Evolutionary conservation across 2,888 invertebrate genomes (phyloP).

Genomic region (Spisula subtruncata): DNA sequence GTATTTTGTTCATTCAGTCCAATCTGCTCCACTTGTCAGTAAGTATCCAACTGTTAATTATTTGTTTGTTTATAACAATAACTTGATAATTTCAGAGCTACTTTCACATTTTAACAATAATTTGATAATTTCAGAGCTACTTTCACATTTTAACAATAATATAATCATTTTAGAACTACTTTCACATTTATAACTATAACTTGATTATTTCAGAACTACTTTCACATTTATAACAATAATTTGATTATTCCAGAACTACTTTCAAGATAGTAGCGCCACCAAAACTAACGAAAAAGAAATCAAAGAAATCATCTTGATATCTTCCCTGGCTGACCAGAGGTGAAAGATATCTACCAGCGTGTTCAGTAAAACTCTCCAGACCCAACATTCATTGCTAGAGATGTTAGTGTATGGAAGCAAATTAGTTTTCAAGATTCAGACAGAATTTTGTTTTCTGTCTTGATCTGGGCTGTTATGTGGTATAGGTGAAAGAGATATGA

Average conservation of each 20-base stretch:
- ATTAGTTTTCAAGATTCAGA: too few species aligned
- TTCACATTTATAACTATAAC: too few species aligned
- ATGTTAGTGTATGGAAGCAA: too few species aligned
- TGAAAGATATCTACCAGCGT: neutral
- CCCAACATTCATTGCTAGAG: too few species aligned
- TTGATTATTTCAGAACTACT: slow-evolving; percentile 90
- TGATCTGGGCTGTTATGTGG: too few species aligned
- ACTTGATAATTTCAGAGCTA: slow-evolving; percentile 89
- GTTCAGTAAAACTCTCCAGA: neutral
- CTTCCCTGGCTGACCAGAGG: neutral
- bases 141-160: too few species aligned
- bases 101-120: too few species aligned
- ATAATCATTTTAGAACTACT: slow-evolving; percentile 90
- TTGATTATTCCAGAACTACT: slow-evolving; percentile 91
- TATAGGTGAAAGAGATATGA: too few species aligned
- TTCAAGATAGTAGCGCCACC: slow-evolving; percentile 96
- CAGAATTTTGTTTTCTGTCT: too few species aligned
- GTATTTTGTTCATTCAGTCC: slow-evolving; percentile 99
- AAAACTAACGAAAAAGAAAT: slow-evolving; percentile 93
- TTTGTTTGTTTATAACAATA: too few species aligned
- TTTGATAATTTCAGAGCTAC: slow-evolving; percentile 89
- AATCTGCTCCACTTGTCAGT: slow-evolving; percentile 98
- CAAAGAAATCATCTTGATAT: slow-evolving; percentile 89
- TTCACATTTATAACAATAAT: too few species aligned
- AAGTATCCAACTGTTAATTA: slow-evolving; percentile 75